phyloP scores from a whole-genome alignment of 1,140 invertebrate genomes.

The Aphelinus atriplicis region DNA sequence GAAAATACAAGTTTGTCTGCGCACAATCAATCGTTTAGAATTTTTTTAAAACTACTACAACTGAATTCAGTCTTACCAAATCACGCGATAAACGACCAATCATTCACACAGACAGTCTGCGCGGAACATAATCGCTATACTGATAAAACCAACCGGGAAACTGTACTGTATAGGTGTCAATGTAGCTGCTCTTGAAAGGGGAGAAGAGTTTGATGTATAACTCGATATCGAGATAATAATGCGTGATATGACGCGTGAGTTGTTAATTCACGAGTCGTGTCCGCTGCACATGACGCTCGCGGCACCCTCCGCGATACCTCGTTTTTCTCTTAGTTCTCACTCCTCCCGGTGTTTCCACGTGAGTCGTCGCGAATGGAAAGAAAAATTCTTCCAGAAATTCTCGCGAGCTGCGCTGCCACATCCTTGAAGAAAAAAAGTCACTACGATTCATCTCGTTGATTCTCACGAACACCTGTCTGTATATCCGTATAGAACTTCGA shows the following conservation, averaged over 20 bases:
- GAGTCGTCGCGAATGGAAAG: slow-evolving; percentile 44
- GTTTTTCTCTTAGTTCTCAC: slow-evolving; percentile 39
- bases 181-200: slow-evolving; percentile 40
- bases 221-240: slow-evolving; percentile 64
- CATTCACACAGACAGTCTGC: too few species aligned
- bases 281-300: slow-evolving; percentile 49
- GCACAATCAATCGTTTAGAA: too few species aligned
- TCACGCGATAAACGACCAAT: too few species aligned
- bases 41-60: too few species aligned
- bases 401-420: not conserved
- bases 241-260: slow-evolving; percentile 62
- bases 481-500: too few species aligned
- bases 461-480: not conserved
- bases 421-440: slow-evolving; percentile 17
- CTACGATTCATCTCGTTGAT: not conserved
- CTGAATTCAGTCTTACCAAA: too few species aligned
- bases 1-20: too few species aligned
- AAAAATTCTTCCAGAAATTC: not conserved
- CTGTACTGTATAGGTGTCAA: slow-evolving; percentile 39
- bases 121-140: too few species aligned
- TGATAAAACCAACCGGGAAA: too few species aligned
- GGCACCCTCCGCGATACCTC: slow-evolving; percentile 17
- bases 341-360: slow-evolving; percentile 48
- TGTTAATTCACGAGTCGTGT: slow-evolving; percentile 58
- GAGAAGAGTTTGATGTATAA: slow-evolving; percentile 60